These are phyloP conservation scores for Isichthys henryi DNA, from an alignment of 2,113 vertebrate species.

Conservation along the genomic window DNA sequence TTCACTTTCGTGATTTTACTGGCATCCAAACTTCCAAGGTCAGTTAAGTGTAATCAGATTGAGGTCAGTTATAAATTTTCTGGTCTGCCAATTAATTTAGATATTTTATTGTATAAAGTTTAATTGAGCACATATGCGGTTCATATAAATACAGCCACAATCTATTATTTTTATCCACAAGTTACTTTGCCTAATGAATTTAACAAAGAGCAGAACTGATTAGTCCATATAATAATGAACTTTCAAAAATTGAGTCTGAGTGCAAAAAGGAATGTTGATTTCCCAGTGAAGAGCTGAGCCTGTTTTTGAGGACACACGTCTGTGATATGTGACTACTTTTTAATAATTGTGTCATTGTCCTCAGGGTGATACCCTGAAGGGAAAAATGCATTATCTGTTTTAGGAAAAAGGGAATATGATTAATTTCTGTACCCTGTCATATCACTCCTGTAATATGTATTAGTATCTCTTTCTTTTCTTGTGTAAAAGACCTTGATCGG, in stretches of 20 bases:
- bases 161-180: background rate
- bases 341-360: slow-evolving; percentile 85
- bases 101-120: background rate
- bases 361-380: slow-evolving; percentile 59
- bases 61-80: background rate
- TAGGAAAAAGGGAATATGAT: slow-evolving; percentile 56
- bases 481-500: slow-evolving; percentile 91
- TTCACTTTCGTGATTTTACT: background rate
- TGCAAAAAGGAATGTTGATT: slow-evolving; percentile 49
- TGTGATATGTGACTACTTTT: slow-evolving; percentile 78
- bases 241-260: slow-evolving; percentile 36
- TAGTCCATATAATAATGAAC: slow-evolving; percentile 1
- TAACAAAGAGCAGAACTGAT: slow-evolving; percentile 42
- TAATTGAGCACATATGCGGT: background rate
- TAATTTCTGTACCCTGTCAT: slow-evolving; percentile 71
- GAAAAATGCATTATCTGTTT: slow-evolving; percentile 59
- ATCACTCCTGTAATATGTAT: slow-evolving; percentile 92
- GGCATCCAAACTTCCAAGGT: background rate
- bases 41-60: background rate
- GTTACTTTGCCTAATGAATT: slow-evolving; percentile 46
- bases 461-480: slow-evolving; percentile 79
- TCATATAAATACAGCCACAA: background rate
- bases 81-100: background rate
- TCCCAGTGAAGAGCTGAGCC: slow-evolving; percentile 49
- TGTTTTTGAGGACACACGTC: slow-evolving; percentile 49